Conservation (phyloP, 2,888 invertebrate species). For the Brachylomia viminalis region DNA sequence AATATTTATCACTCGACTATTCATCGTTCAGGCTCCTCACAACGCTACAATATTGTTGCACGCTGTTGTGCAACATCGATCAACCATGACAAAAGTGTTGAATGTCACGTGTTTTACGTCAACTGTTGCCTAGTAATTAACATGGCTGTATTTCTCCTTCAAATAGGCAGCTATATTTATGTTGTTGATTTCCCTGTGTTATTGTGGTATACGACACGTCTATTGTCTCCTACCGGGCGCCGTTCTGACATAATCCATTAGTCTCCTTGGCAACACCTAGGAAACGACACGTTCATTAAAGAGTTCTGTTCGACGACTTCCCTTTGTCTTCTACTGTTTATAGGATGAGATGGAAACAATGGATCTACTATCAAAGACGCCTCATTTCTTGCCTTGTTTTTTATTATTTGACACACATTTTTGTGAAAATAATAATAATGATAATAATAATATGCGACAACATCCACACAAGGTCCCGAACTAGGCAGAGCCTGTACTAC, state of each 20-base stretch:
- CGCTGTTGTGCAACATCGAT: not conserved
- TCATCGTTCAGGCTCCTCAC: too few relatives aligned
- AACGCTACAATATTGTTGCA: too few relatives aligned
- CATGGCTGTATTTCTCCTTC: not conserved
- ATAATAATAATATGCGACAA: too few relatives aligned
- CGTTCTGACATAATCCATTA: constrained; percentile 44
- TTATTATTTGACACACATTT: too few relatives aligned
- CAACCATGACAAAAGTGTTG: too few relatives aligned
- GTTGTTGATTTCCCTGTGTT: constrained; percentile 6
- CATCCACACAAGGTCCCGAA: too few relatives aligned
- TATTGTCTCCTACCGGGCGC: constrained; percentile 20
- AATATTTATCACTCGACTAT: too few relatives aligned
- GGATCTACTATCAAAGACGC: not conserved
- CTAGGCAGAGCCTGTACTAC: too few relatives aligned
- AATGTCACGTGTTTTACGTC: not conserved
- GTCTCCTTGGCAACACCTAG: constrained; percentile 27
- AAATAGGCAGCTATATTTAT: not conserved
- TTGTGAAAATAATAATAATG: not conserved
- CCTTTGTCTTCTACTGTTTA: constrained; percentile 23
- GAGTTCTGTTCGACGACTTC: constrained; percentile 30
- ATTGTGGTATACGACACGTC: not conserved
- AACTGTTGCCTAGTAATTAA: not conserved
- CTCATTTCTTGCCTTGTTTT: not conserved
- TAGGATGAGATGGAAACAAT: constrained; percentile 19
- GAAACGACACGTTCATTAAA: constrained; percentile 43